Conservation (phyloP, 2,797 vertebrate species). For the Linurgus olivaceus region DNA sequence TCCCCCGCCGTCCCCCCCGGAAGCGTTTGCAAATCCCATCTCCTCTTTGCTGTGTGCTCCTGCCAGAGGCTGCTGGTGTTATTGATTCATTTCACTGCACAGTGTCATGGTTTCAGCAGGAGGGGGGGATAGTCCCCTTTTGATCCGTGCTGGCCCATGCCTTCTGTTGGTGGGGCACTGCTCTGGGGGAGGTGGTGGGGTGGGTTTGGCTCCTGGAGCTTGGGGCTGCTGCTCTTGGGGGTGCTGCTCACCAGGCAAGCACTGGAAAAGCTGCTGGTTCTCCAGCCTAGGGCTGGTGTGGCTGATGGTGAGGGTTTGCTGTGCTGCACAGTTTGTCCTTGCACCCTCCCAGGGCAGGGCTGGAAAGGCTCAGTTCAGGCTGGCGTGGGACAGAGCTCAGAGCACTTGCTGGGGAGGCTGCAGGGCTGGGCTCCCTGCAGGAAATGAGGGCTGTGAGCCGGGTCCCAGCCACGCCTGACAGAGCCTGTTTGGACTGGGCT, state of each 20-base stretch:
- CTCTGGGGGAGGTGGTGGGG: background rate
- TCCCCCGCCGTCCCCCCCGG: accelerated
- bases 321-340: background rate
- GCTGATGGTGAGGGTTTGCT: background rate
- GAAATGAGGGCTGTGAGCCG: background rate
- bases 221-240: background rate
- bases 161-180: background rate
- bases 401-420: background rate
- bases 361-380: background rate
- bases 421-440: background rate
- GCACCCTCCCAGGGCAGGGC: accelerated
- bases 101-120: constrained; percentile 28
- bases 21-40: background rate
- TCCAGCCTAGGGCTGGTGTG: background rate
- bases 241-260: background rate
- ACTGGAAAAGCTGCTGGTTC: background rate
- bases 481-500: background rate
- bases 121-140: constrained; percentile 42
- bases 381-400: background rate
- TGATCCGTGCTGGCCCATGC: accelerated
- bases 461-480: accelerated
- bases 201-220: background rate
- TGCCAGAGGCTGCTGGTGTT: background rate
- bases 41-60: background rate
- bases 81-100: background rate